Evolutionary conservation across 2,888 invertebrate species (phyloP), one percentile per base, ranked within the genome.

Genomic region (Abscondita cerata): DNA sequence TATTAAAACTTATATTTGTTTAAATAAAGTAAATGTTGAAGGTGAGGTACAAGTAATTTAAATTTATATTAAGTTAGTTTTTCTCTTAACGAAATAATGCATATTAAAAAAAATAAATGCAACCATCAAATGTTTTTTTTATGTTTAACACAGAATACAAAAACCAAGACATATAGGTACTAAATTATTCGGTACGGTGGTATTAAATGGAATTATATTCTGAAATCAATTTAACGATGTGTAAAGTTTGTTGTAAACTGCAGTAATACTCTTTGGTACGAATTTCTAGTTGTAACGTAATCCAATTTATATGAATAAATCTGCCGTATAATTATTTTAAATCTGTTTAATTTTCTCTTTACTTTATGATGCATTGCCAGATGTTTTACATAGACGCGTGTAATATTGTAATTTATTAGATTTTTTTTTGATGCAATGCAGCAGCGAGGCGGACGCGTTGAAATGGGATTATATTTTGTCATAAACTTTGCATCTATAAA

Each of bases 241-340:
- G 62, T 48, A 65, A 62, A 65, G 59, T 52, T 59, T 52, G 64
- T 59, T 62, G 62, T 53, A 62, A 62, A 62, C 61, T 61, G 46
- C 62, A 62, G 48, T 65, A 62, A 65, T 62, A 55, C 61, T 59
- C 56, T 44, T 44, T 61, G 56, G 59, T 59, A 56, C 46, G 55
- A 52, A 31, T 51, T 54, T 58, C 47, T 40, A 58, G 52, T 55
- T 53, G 40, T 55, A 41, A 12, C 41, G 38, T 62, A 62, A 62
- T 65, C 62, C 65, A 65, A 62, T 65, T 65, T 65, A 59, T 57
- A 51, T n/a, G 50, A 55, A 65, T 56, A 65, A 62, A 62, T 65
- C 62, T 59, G 56, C 38, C 25, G 36, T 33, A 59, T 65, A 59
- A 65, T 65, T 59, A 62, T 62, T 65, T 65, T 56, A 65, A 62